These are phyloP conservation scores for Furcula furcula DNA, from an alignment of 2,888 invertebrate species.

Conservation along the genomic window DNA sequence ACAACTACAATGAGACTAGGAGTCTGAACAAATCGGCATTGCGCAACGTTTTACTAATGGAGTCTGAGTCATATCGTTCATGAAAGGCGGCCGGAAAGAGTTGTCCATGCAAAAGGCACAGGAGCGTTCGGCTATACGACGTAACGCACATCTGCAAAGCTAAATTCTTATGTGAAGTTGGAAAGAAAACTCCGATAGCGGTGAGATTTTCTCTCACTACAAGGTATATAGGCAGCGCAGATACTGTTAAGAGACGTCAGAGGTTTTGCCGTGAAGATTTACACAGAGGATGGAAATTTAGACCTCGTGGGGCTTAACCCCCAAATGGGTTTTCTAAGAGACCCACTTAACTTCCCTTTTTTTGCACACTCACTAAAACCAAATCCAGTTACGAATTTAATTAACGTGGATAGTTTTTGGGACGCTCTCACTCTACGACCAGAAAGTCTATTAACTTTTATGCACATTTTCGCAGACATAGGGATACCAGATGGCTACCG, in stretches of 20 bases:
- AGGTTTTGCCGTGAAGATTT: conserved; percentile 95
- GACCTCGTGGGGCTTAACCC: conserved; percentile 94
- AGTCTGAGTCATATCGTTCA: conserved; percentile 90
- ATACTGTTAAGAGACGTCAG: conserved; percentile 92
- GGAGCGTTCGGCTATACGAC: conserved; percentile 91
- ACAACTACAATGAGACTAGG: conserved; percentile 84
- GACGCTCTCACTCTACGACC: no score
- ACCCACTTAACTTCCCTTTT: conserved; percentile 91
- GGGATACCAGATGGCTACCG: conserved; percentile 94
- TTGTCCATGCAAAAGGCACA: conserved; percentile 95
- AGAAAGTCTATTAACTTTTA: conserved; percentile 89
- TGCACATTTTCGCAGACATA: conserved; percentile 91
- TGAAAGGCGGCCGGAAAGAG: conserved; percentile 94
- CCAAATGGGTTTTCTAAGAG: conserved; percentile 93
- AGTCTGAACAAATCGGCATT: conserved; percentile 89
- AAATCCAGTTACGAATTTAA: conserved; percentile 91
- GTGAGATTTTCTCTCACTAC: conserved; percentile 90
- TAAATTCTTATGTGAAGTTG: conserved; percentile 85
- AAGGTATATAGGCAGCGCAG: conserved; percentile 92
- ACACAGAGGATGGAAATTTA: conserved; percentile 93
- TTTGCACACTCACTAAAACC: conserved; percentile 96
- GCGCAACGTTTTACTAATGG: conserved; percentile 88
- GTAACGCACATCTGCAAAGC: conserved; percentile 88
- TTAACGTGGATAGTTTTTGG: conserved; percentile 95
- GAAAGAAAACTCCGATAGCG: conserved; percentile 88